Percentiles rank a stretch among this genome's conserved stretches.
Conservation (phyloP, 2,113 vertebrate species). For the Gallinago media region DNA sequence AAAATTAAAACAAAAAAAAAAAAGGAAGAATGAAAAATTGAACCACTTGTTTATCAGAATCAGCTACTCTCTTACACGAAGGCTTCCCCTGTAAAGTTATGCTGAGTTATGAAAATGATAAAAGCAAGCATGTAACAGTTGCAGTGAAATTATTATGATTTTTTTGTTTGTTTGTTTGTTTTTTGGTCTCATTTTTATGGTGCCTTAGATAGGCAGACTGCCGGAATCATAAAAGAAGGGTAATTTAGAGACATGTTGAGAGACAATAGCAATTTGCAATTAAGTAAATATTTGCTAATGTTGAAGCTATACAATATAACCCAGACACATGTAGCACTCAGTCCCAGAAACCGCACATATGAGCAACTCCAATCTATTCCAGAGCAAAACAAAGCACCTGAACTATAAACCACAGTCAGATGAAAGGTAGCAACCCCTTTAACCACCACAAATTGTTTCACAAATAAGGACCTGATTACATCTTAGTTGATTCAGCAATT, state of each 20-base stretch:
- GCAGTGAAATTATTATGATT: background rate
- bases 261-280: constrained; percentile 43
- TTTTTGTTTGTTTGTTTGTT: background rate
- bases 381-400: background rate
- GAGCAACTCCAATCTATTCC: background rate
- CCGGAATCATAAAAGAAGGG: background rate
- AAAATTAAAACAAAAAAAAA: background rate
- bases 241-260: background rate
- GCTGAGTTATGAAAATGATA: constrained; percentile 39
- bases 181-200: background rate
- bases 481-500: background rate
- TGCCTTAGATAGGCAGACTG: constrained; percentile 16
- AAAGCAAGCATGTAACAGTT: constrained; percentile 58
- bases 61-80: constrained; percentile 12
- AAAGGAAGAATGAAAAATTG: background rate
- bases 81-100: constrained; percentile 55
- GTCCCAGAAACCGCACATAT: too few relatives aligned
- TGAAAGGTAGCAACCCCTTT: background rate
- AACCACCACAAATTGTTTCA: background rate
- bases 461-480: background rate
- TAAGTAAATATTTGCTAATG: constrained; percentile 42
- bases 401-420: background rate
- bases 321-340: too few relatives aligned
- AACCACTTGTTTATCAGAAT: constrained; percentile 7
- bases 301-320: too few relatives aligned